A percentile compares a stretch with the other conserved stretches of the same genome.
Evolutionary conservation across 2,888 invertebrate genomes (phyloP).

Genomic region (Pasiphila rectangulata): DNA sequence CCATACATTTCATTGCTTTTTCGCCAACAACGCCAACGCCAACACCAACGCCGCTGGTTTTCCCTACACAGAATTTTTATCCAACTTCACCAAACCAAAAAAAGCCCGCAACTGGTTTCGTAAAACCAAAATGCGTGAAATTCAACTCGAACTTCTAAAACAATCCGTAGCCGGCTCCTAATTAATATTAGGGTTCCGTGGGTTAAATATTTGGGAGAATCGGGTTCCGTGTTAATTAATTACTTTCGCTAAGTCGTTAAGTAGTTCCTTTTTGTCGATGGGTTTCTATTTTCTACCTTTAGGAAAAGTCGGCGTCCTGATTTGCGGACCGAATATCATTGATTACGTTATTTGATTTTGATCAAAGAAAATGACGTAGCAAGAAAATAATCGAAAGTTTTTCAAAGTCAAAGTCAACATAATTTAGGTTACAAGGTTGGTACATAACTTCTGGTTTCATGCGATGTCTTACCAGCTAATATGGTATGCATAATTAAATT

Average conservation of each 20-base stretch:
- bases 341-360: too few relatives aligned
- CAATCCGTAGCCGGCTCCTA: constrained; percentile 19
- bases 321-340: neutral
- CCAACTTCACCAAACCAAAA: constrained; percentile 4
- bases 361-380: too few relatives aligned
- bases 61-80: neutral
- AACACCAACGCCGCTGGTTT: neutral
- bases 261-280: constrained; percentile 28
- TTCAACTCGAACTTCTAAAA: constrained; percentile 20
- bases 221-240: constrained; percentile 33
- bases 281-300: constrained; percentile 10
- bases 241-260: constrained; percentile 36
- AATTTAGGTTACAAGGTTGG: too few relatives aligned
- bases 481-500: too few relatives aligned
- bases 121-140: constrained; percentile 26
- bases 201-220: constrained; percentile 31
- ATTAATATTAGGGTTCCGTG: constrained; percentile 31
- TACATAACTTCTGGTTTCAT: too few relatives aligned
- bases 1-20: too few relatives aligned
- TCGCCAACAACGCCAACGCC: too few relatives aligned
- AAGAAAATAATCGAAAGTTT: too few relatives aligned
- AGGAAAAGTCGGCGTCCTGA: neutral
- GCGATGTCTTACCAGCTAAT: too few relatives aligned
- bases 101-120: constrained; percentile 11
- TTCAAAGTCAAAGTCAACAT: too few relatives aligned